These are phyloP conservation scores for Hyperopisus bebe DNA, from an alignment of 2,113 vertebrate genomes.

Conservation along the genomic window DNA sequence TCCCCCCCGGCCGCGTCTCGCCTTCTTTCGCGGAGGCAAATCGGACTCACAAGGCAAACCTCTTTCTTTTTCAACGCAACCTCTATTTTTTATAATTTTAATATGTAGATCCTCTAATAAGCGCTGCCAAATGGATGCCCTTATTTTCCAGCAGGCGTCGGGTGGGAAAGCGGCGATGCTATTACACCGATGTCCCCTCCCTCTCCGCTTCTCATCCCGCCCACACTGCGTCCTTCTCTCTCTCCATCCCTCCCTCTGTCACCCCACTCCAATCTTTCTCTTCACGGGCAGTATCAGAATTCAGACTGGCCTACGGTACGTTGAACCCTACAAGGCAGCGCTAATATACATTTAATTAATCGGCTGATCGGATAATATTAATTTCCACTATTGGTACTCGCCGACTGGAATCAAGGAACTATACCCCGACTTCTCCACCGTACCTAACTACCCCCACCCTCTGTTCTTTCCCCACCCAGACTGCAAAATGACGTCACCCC, in stretches of 20 bases:
- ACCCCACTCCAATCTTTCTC: background rate
- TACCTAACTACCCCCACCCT: background rate
- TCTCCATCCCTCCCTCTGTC: slow-evolving; percentile 6
- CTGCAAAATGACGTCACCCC: slow-evolving; percentile 67
- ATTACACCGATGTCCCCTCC: slow-evolving; percentile 55
- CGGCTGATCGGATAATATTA: background rate
- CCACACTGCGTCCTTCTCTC: slow-evolving; percentile 73
- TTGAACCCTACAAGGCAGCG: slow-evolving; percentile 9
- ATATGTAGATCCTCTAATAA: background rate
- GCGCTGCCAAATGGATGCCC: slow-evolving; percentile 36
- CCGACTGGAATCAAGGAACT: slow-evolving; percentile 13
- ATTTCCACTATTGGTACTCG: slow-evolving; percentile 17
- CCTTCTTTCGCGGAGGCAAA: slow-evolving; percentile 14
- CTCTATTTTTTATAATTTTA: background rate
- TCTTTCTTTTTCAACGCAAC: background rate
- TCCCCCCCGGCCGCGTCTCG: slow-evolving; percentile 50
- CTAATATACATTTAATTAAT: background rate
- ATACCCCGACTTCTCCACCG: background rate
- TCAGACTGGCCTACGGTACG: background rate
- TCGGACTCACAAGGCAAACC: slow-evolving; percentile 13
- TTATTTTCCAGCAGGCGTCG: slow-evolving; percentile 43
- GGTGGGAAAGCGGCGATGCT: slow-evolving; percentile 38
- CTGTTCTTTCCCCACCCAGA: slow-evolving; percentile 22
- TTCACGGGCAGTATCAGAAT: background rate
- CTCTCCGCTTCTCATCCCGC: slow-evolving; percentile 56